A percentile compares a stretch with the other conserved stretches of the same genome.
Evolutionary conservation across 2,113 vertebrate genomes (phyloP).

Genomic region (Tachysurus fulvidraco): DNA sequence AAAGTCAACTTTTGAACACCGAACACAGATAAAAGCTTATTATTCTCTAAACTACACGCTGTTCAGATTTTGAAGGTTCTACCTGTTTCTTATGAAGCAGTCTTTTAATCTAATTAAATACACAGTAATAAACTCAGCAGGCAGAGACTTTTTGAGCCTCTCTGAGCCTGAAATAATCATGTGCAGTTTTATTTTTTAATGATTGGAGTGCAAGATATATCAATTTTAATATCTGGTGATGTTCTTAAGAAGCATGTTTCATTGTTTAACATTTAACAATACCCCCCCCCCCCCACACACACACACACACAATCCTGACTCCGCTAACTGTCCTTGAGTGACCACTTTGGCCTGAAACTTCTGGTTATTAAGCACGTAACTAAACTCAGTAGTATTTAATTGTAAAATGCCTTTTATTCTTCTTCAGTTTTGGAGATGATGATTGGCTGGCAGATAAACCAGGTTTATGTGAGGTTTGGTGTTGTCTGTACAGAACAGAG

Average conservation of each 20-base stretch:
- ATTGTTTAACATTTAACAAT: not conserved
- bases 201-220: not conserved
- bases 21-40: not conserved
- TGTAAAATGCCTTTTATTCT: not conserved
- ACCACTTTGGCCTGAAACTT: not conserved
- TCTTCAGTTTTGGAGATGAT: not conserved
- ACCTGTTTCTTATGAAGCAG: not conserved
- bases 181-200: not conserved
- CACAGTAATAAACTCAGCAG: not conserved
- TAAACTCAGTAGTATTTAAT: not conserved
- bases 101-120: not conserved
- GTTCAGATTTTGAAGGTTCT: not conserved
- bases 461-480: not conserved
- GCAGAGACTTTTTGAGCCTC: not conserved
- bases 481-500: not conserved
- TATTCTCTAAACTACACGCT: not conserved
- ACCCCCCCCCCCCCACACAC: not conserved
- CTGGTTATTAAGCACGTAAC: not conserved
- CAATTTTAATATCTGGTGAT: not conserved
- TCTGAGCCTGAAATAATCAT: not conserved
- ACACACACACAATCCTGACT: not conserved
- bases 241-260: not conserved
- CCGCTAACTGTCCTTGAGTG: not conserved
- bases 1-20: not conserved
- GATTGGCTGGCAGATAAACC: not conserved